Evolutionary conservation across 1,140 invertebrate genomes (phyloP).

Genomic region (Drosophila elegans): DNA sequence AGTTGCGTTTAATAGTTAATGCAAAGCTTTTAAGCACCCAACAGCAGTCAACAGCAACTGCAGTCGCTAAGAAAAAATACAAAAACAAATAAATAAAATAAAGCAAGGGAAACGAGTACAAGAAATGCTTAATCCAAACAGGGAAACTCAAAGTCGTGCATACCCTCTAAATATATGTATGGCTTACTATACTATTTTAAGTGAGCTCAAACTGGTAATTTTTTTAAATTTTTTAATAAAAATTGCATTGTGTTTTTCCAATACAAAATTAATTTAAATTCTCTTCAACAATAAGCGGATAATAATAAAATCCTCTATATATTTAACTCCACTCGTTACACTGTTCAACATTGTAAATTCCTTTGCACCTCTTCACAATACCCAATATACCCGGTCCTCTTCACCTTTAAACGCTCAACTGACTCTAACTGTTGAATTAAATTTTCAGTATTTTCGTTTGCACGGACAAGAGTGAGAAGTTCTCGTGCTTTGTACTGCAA

Average conservation of each 20-base stretch:
- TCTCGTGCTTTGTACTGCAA: slow-evolving; percentile 28
- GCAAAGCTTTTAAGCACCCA: slow-evolving; percentile 78
- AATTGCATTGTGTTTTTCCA: neutral
- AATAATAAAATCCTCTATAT: neutral
- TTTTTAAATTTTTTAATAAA: too few species aligned
- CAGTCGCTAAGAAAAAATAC: slow-evolving; percentile 18
- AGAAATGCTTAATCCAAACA: slow-evolving; percentile 13
- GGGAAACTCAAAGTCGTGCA: neutral
- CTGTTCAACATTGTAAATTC: neutral
- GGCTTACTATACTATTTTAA: too few species aligned
- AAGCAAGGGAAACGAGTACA: slow-evolving; percentile 4
- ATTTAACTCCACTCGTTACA: neutral
- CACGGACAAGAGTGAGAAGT: slow-evolving; percentile 20
- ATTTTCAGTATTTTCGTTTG: slow-evolving; percentile 51
- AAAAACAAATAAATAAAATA: slow-evolving; percentile 21
- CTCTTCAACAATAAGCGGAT: neutral
- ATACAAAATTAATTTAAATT: neutral
- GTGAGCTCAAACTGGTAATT: too few species aligned
- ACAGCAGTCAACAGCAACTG: slow-evolving; percentile 59
- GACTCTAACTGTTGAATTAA: slow-evolving; percentile 55
- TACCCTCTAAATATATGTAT: slow-evolving; percentile 29
- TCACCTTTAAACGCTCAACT: slow-evolving; percentile 29
- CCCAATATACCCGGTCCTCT: slow-evolving; percentile 9
- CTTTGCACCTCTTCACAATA: neutral
- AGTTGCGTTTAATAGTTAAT: slow-evolving; percentile 81